Percentiles rank a stretch among this genome's conserved stretches.
Conservation (phyloP, 2,888 invertebrate genomes). For the Podabrus alpinus region DNA sequence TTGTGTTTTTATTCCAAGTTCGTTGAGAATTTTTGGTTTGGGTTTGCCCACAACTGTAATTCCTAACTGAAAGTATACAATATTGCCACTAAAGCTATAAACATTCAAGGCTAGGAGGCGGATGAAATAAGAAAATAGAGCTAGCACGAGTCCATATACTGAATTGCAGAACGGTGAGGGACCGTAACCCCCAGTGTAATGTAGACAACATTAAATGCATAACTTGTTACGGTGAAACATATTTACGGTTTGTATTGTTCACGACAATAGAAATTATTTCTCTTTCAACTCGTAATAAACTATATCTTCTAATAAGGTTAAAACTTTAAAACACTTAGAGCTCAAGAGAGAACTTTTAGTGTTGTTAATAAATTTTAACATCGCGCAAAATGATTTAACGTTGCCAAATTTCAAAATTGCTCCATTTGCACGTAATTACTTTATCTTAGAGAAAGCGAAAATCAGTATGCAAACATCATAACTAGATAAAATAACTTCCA, state of each 20-base stretch:
- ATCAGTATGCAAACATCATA: background rate
- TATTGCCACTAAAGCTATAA: constrained; percentile 33
- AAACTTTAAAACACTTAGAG: background rate
- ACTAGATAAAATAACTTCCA: background rate
- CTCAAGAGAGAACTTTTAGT: constrained; percentile 3
- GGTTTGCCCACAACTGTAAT: constrained; percentile 51
- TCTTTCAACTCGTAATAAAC: constrained; percentile 5
- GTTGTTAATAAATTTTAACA: background rate
- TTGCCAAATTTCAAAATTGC: background rate
- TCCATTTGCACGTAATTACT: background rate
- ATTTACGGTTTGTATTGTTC: constrained; percentile 17
- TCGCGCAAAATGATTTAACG: constrained; percentile 4
- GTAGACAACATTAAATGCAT: constrained; percentile 30
- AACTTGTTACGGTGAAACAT: constrained; percentile 31
- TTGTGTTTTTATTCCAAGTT: constrained; percentile 49
- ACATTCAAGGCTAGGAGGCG: constrained; percentile 25
- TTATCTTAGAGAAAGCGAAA: background rate
- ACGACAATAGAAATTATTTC: constrained; percentile 12
- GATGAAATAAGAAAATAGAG: constrained; percentile 21
- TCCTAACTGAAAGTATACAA: constrained; percentile 51
- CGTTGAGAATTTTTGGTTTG: constrained; percentile 51
- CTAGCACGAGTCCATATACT: constrained; percentile 16
- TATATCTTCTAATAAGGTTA: constrained; percentile 2
- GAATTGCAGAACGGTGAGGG: constrained; percentile 18
- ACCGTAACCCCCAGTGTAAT: constrained; percentile 24